Evolutionary conservation across 2,888 invertebrate genomes (phyloP).

Genomic region (Parapristionchus giblindavisi): DNA sequence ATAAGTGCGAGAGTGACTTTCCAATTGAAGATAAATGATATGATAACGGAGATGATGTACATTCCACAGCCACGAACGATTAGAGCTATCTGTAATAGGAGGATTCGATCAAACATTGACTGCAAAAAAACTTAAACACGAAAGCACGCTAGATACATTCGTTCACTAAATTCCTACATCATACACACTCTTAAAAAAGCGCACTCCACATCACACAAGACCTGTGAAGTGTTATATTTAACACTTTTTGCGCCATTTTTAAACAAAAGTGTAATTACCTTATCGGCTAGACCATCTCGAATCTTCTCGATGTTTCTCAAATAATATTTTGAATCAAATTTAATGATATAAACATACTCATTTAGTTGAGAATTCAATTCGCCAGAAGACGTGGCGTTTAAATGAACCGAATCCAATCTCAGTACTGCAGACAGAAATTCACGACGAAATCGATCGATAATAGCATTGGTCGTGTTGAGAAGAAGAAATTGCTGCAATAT

Average conservation of each 20-base stretch:
- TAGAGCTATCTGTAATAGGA: conserved; percentile 41
- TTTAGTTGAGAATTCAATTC: conserved; percentile 49
- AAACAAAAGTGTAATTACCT: too few species aligned
- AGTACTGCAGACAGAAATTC: conserved; percentile 15
- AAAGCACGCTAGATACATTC: too few species aligned
- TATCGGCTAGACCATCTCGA: conserved; percentile 2
- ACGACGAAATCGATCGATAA: neutral
- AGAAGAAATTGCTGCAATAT: conserved; percentile 21
- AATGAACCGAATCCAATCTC: conserved; percentile 45
- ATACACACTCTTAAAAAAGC: too few species aligned
- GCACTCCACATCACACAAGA: too few species aligned
- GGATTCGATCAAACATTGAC: too few species aligned
- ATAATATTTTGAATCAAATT: neutral
- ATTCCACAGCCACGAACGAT: conserved; percentile 52
- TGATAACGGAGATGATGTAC: conserved; percentile 50
- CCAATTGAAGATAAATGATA: conserved; percentile 51
- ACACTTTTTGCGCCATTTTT: too few species aligned
- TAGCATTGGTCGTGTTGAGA: conserved; percentile 3
- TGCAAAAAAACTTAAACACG: too few species aligned
- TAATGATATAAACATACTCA: conserved; percentile 45
- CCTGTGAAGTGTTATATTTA: too few species aligned
- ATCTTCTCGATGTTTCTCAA: conserved; percentile 25
- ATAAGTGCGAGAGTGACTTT: conserved; percentile 48
- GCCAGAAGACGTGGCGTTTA: conserved; percentile 48
- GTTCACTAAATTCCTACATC: too few species aligned